phyloP scores from a whole-genome alignment of 2,797 vertebrate genomes.

The Aotus griseimembra region DNA sequence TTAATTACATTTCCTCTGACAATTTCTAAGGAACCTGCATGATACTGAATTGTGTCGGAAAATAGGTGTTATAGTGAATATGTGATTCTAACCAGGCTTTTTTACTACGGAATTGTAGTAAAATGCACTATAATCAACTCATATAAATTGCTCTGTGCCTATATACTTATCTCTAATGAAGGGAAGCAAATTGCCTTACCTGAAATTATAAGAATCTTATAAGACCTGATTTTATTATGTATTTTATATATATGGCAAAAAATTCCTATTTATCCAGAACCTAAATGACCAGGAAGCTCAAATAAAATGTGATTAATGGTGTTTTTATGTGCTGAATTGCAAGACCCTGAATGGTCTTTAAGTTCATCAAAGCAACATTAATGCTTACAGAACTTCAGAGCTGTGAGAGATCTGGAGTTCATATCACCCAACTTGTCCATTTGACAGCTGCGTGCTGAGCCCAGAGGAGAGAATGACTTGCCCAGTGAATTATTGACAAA shows the following conservation, averaged over 20 bases:
- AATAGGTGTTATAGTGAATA: conserved; percentile 47
- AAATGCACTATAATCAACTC: conserved; percentile 61
- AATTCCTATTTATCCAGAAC: neutral
- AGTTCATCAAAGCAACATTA: neutral
- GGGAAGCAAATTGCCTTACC: conserved; percentile 47
- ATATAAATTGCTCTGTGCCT: conserved; percentile 33
- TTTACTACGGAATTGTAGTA: conserved; percentile 56
- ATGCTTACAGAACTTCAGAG: neutral
- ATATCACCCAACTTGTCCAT: neutral
- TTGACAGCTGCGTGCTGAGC: neutral
- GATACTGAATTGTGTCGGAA: conserved; percentile 56
- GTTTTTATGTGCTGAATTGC: neutral
- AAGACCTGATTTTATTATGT: neutral
- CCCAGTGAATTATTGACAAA: neutral
- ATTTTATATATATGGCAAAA: neutral
- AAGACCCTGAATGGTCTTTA: neutral
- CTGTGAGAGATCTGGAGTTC: neutral
- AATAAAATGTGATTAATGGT: neutral
- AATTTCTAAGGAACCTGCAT: conserved; percentile 27
- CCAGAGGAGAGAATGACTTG: neutral
- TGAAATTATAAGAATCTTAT: conserved; percentile 42
- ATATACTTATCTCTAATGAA: conserved; percentile 10
- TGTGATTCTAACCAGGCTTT: conserved; percentile 23
- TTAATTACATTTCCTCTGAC: conserved; percentile 55
- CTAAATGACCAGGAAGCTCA: conserved; percentile 8